phyloP scores from a whole-genome alignment of 2,113 vertebrate species.

The Xiphophorus maculatus region DNA sequence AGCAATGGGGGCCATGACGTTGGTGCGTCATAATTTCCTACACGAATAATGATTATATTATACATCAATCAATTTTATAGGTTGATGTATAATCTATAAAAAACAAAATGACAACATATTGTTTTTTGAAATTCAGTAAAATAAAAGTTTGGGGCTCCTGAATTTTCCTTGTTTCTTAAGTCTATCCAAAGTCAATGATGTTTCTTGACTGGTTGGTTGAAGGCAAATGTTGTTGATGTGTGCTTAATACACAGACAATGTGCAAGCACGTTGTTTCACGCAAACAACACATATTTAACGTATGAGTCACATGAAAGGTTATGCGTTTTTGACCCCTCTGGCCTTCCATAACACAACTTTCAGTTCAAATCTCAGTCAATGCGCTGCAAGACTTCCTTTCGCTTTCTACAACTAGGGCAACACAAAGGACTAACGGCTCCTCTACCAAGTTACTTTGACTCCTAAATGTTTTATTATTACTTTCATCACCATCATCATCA shows the following conservation, averaged over 20 bases:
- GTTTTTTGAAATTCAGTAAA: background rate
- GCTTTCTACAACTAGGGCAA: slow-evolving; percentile 39
- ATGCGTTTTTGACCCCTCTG: slow-evolving; percentile 5
- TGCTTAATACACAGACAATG: background rate
- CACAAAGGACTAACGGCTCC: slow-evolving; percentile 48
- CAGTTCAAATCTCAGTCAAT: slow-evolving; percentile 46
- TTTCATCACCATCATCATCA: too few relatives aligned
- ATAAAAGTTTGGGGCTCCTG: background rate
- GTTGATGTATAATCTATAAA: too few relatives aligned
- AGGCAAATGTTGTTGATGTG: background rate
- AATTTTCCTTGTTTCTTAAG: background rate
- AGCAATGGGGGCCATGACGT: too few relatives aligned
- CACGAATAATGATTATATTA: too few relatives aligned
- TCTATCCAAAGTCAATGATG: background rate
- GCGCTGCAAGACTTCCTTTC: slow-evolving; percentile 26
- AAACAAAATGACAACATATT: background rate
- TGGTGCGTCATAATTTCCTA: too few relatives aligned
- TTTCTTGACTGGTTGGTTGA: background rate
- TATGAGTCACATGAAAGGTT: background rate
- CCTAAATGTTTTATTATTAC: slow-evolving; percentile 53
- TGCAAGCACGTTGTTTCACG: background rate
- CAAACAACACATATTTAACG: background rate
- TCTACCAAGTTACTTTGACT: slow-evolving; percentile 61
- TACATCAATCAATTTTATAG: too few relatives aligned
- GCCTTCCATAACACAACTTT: slow-evolving; percentile 5